Conservation (phyloP, 1,140 invertebrate species). For the Diabrotica undecimpunctata region DNA sequence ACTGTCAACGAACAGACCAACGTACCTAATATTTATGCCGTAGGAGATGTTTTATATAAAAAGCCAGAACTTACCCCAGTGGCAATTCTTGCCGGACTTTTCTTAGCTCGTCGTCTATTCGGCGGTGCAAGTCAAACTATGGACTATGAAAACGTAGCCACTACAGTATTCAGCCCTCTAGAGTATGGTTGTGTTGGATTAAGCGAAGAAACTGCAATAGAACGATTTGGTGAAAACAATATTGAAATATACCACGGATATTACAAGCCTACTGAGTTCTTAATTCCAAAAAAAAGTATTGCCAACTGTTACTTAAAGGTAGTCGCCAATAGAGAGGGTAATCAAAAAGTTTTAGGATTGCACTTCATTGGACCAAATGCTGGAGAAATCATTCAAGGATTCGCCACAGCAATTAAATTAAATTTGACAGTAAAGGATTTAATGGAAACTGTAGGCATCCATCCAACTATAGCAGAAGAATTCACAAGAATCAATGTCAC, state of each 20-base stretch:
- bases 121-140: constrained; percentile 58
- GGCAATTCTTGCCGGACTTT: constrained; percentile 88
- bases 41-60: constrained; percentile 89
- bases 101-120: constrained; percentile 76
- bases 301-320: constrained; percentile 79
- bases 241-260: constrained; percentile 88
- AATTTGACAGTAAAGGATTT: constrained; percentile 87
- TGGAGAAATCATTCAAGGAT: constrained; percentile 97
- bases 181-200: constrained; percentile 92
- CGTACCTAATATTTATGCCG: constrained; percentile 83
- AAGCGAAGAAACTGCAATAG: constrained; percentile 84
- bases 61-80: constrained; percentile 95
- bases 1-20: constrained; percentile 76
- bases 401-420: constrained; percentile 77
- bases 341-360: constrained; percentile 85
- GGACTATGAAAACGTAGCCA: constrained; percentile 92
- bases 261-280: constrained; percentile 94
- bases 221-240: constrained; percentile 61
- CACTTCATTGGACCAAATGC: constrained; percentile 95
- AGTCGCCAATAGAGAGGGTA: constrained; percentile 59
- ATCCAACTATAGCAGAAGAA: constrained; percentile 93
- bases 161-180: constrained; percentile 94
- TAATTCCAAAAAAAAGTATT: constrained; percentile 78
- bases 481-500: constrained; percentile 76
- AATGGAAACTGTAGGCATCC: constrained; percentile 90